phyloP scores from a whole-genome alignment of 2,113 vertebrate species.

The Syngnathus typhle region DNA sequence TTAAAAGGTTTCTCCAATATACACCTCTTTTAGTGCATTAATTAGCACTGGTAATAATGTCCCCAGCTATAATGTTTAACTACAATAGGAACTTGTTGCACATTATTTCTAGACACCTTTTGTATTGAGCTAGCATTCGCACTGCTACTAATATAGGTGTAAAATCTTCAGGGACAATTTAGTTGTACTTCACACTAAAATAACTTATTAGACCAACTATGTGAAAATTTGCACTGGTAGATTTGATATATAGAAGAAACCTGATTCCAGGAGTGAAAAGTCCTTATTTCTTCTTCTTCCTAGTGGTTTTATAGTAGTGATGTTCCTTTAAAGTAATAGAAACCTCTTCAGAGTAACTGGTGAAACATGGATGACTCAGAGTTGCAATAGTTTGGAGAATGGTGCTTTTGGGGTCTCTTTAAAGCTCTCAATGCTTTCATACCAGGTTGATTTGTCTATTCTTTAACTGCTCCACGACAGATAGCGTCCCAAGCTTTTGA shows the following conservation, averaged over 20 bases:
- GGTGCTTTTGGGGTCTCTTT: slow-evolving; percentile 43
- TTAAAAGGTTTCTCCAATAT: too few species aligned
- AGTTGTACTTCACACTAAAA: neutral
- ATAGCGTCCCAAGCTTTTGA: slow-evolving; percentile 52
- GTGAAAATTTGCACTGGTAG: too few species aligned
- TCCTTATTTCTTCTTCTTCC: neutral
- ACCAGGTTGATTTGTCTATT: slow-evolving; percentile 38
- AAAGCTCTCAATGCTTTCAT: slow-evolving; percentile 40
- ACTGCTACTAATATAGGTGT: neutral
- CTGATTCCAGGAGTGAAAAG: too few species aligned
- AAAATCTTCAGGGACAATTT: neutral
- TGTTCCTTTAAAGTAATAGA: slow-evolving; percentile 57
- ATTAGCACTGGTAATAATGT: neutral
- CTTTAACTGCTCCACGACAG: slow-evolving; percentile 46
- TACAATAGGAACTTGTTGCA: neutral
- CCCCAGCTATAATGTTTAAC: neutral
- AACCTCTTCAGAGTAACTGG: slow-evolving; percentile 50
- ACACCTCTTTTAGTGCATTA: too few species aligned
- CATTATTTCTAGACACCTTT: neutral
- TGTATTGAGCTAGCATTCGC: neutral
- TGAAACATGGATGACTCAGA: slow-evolving; percentile 55
- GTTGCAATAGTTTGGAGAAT: slow-evolving; percentile 45
- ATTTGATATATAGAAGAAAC: too few species aligned
- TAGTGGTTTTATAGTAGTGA: slow-evolving; percentile 1
- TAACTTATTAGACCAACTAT: too few species aligned